Evolutionary conservation across 2,888 invertebrate species (phyloP), one percentile per base, ranked within the genome.

Genomic region (Scrobipalpa atriplicella): DNA sequence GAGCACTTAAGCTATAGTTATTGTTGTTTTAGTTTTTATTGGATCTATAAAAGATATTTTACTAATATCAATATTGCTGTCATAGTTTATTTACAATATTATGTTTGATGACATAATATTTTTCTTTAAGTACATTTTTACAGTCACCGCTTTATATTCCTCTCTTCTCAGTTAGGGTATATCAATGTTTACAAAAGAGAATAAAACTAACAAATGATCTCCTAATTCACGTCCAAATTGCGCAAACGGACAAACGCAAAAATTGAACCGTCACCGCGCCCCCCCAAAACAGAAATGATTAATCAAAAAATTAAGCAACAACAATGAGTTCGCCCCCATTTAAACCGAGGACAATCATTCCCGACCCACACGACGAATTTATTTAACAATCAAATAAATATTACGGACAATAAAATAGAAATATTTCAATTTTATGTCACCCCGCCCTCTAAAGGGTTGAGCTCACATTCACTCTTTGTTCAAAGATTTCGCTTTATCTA

Each of bases 381-480:
- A 92, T 92, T 91, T 88, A 86, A 91, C 92, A 92, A 92, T 92
- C 92, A 91, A 91, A 92, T 92, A 92, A 92, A 92, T 92, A 92
- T 92, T 90, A 92, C 88, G 85, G 79, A 89, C 85, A 88, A 90
- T 92, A 90, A 92, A 92, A 92, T 87, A 85, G 81, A 88, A 92
- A 92, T 92, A 92, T 92, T 91, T 92, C 92, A 92, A 90, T 91
- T 91, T 89, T 87, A 88, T 86, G 87, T 84, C 82, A 72, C 86
- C 90, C 84, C 87, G 87, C 86, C 78, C 83, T 72, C 78, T 75
- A 91, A 91, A 90, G 92, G 92, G 36, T 58, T 80, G 85, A 81
- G 2, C 41, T n/a, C 43, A 58, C 18, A 41, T 39, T 29, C 58
- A n/a, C 16, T 52, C 39, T 84, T 88, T 88, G 81, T 86, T 79